Evolutionary conservation across 2,888 invertebrate genomes (phyloP), one percentile per base, ranked within the genome.

Genomic region (Galeruca laticollis): DNA sequence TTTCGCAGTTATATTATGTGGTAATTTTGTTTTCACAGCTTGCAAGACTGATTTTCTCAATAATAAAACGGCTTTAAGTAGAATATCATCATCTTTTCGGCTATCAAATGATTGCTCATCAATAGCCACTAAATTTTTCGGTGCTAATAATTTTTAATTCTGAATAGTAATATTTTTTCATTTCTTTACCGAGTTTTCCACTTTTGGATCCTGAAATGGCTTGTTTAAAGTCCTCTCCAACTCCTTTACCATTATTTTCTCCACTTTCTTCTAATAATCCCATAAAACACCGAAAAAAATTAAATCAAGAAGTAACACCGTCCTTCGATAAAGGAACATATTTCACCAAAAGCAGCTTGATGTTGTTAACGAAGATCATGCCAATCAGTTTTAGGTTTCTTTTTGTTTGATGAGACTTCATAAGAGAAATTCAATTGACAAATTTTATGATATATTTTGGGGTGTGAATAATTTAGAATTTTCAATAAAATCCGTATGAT

Each of bases 281-380:
- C 56, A 69, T 78, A 49, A 78, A 80, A n/a, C 68, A 47, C 70
- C 75, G 71, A 71, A 74, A 76, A 18, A 78, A 56, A 76, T n/a
- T 76, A 77, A 31, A 66, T 72, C n/a, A 77, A 68, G 62, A 78
- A 78, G 64, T 70, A 80, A 77, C 73, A 76, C 9, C 75, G 75
- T 52, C 74, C 70, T 62, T 75, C 49, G 15, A 77, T 77, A 68
- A 77, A 69, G 43, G 18, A 18, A 73, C 75, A 61, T 20, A 78
- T 70, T 76, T 77, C 26, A 4, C 5, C 26, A 73, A 79, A 78
- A 76, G 49, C 75, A 60, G 26, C 35, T 77, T 74, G 73, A 68
- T 78, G 77, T 37, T 73, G 69, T 37, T 77, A 62, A 59, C 76
- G 76, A 74, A 70, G 73, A 69, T 70, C 64, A 78, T 78, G 77